Conservation (phyloP, 2,113 vertebrate genomes). For the Mungos mungo region DNA sequence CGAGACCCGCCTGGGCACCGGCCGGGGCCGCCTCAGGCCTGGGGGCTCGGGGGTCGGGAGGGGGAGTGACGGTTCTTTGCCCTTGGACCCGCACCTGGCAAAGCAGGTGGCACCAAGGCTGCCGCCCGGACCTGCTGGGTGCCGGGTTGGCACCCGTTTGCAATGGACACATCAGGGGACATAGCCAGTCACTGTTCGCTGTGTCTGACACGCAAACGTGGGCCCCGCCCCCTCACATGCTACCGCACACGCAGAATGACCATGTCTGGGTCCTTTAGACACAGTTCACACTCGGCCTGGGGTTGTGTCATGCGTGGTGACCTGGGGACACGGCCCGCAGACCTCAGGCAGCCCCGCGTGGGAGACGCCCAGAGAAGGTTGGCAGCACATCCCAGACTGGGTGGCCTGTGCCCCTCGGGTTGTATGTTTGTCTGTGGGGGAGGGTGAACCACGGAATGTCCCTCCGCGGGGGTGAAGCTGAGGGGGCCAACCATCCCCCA, state of each 20-base stretch:
- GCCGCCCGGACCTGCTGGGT: neutral
- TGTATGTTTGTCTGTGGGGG: too few relatives aligned
- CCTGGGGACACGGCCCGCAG: neutral
- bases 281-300: neutral
- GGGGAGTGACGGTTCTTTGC: neutral
- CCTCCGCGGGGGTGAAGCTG: too few relatives aligned
- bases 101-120: neutral
- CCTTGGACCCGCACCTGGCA: neutral
- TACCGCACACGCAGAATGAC: accelerated
- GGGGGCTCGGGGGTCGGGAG: too few relatives aligned
- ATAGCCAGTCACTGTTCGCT: accelerated
- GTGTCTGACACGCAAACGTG: neutral
- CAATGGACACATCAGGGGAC: too few relatives aligned
- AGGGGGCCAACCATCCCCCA: too few relatives aligned
- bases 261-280: accelerated
- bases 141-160: too few relatives aligned
- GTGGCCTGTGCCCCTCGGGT: neutral
- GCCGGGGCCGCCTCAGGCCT: neutral
- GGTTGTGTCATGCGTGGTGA: neutral
- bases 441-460: accelerated
- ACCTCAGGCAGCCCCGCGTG: neutral
- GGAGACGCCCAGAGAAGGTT: neutral
- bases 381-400: accelerated
- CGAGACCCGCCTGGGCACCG: neutral
- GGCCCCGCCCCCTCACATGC: neutral